A percentile compares a stretch with the other conserved stretches of the same genome.
phyloP scores from a whole-genome alignment of 2,113 vertebrate species.

The Hemichromis elongatus region DNA sequence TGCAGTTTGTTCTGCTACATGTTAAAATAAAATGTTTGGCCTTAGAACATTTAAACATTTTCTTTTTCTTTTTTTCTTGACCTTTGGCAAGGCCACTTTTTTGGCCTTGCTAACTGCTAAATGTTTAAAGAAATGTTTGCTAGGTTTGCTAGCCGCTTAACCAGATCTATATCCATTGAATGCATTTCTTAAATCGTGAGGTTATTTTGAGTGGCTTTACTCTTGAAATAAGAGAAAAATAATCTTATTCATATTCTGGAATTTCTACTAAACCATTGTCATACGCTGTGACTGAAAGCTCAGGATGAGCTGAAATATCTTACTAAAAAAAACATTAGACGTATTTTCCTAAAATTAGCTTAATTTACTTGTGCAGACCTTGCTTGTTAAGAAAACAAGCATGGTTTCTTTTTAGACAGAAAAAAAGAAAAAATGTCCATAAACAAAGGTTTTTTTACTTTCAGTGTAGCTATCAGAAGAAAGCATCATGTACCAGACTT shows the following conservation, averaged over 20 bases:
- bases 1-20: not conserved
- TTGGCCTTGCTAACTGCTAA: not conserved
- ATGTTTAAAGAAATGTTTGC: not conserved
- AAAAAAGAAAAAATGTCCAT: not conserved
- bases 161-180: no score
- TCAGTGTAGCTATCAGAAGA: not conserved
- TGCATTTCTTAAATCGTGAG: no score
- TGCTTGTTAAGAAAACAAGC: accelerated
- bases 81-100: not conserved
- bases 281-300: not conserved
- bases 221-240: not conserved
- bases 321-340: not conserved
- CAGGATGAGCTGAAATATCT: not conserved
- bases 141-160: not conserved
- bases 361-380: not conserved
- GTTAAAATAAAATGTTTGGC: not conserved
- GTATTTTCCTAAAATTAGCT: not conserved
- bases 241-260: not conserved
- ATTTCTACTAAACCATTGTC: not conserved
- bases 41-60: not conserved
- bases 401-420: not conserved
- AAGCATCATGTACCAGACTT: not conserved
- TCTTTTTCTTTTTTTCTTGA: not conserved
- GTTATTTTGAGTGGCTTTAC: not conserved
- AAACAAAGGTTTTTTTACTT: not conserved